A percentile compares a stretch with the other conserved stretches of the same genome.
Conservation (phyloP, 2,888 invertebrate species). For the Philereme transversata region DNA sequence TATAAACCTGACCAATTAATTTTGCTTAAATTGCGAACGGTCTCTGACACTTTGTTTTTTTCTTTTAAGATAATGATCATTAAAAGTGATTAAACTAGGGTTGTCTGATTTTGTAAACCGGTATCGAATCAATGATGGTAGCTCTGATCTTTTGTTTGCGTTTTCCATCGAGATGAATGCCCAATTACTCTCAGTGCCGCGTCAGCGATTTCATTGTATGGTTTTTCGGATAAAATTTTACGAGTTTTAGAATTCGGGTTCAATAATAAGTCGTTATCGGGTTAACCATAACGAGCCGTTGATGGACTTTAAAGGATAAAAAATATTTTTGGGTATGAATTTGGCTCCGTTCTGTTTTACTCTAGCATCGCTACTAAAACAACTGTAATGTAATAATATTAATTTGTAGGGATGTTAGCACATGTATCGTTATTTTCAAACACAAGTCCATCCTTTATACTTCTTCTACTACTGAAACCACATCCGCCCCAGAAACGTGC, state of each 20-base stretch:
- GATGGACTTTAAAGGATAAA: no score
- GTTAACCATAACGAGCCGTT: not conserved
- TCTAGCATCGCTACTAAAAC: no score
- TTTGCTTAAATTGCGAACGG: conserved; percentile 27
- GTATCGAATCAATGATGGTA: conserved; percentile 37
- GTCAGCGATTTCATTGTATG: conserved; percentile 54
- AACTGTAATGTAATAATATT: no score
- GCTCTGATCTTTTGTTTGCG: conserved; percentile 48
- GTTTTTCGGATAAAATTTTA: conserved; percentile 20
- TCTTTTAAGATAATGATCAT: conserved; percentile 36
- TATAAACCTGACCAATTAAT: conserved; percentile 29
- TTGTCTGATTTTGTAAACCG: conserved; percentile 16
- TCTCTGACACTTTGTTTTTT: conserved; percentile 27
- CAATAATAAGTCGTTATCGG: conserved; percentile 10
- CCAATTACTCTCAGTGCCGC: conserved; percentile 45
- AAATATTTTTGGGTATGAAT: no score
- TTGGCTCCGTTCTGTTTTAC: no score
- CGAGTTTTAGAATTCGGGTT: conserved; percentile 24
- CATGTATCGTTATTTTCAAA: no score
- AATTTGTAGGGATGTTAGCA: no score
- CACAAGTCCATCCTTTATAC: no score
- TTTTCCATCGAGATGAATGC: conserved; percentile 49
- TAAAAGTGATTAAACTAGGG: conserved; percentile 37
- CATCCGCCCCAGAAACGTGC: no score
- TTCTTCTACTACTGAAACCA: no score